A percentile compares a stretch with the other conserved stretches of the same genome.
Evolutionary conservation across 1,140 invertebrate species (phyloP).

Genomic region (Lordiphosa stackelbergi): DNA sequence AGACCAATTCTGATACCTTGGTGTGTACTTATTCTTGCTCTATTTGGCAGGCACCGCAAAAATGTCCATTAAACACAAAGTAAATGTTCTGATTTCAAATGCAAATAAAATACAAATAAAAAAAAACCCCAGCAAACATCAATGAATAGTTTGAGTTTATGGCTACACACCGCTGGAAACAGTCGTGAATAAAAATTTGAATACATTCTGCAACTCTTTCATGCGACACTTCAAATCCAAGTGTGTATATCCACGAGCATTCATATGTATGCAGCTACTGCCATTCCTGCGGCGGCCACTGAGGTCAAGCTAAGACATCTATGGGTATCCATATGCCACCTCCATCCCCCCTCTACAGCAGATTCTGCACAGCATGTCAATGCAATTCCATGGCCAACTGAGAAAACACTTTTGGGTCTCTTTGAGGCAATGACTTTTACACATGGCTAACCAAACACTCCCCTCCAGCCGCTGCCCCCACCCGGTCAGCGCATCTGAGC

Average conservation of each 20-base stretch:
- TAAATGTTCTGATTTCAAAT: no score
- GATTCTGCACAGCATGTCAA: constrained; percentile 21
- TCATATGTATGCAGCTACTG: constrained; percentile 18
- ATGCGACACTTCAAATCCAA: background rate
- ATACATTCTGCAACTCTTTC: no score
- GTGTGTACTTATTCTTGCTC: no score
- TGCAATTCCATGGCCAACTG: constrained; percentile 54
- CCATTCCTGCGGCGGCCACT: constrained; percentile 34
- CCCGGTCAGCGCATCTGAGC: constrained; percentile 39
- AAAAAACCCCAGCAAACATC: no score
- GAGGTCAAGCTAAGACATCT: constrained; percentile 31
- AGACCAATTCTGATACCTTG: no score
- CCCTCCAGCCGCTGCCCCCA: constrained; percentile 8
- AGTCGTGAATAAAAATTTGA: no score
- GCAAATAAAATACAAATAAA: no score
- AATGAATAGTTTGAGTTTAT: no score
- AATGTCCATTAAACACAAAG: no score
- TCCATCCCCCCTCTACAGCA: background rate
- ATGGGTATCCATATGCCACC: background rate
- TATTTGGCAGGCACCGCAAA: no score
- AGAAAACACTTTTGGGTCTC: constrained; percentile 41
- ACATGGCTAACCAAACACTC: constrained; percentile 57
- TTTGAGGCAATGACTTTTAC: constrained; percentile 69
- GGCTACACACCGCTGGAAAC: no score
- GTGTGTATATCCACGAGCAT: background rate